Base-by-base conservation (phyloP, 2,113 vertebrate species). In the Lepus timidus region DNA sequence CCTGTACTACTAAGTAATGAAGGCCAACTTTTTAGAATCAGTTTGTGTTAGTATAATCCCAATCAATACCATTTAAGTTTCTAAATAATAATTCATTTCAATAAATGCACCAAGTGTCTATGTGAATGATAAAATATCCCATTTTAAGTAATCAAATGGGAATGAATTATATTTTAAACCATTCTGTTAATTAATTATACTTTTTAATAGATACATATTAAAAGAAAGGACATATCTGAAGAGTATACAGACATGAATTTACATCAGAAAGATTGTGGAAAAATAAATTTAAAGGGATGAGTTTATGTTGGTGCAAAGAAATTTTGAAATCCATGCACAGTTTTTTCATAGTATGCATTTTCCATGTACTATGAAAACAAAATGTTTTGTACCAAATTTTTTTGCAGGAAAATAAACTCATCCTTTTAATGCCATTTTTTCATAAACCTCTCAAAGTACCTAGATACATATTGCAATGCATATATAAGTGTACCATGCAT, bases 81-180 rank as follows among this genome's bases (percentile, higher is more conserved):
- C 64, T 61, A 90, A 82, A 58, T 62, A 65, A 81, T 39, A 75
- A 88, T 58, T 92, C 6, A 61, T 73, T 90, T 94, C 17, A 79
- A 36, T 74, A 88, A 93, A 55, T 70, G 31, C 8, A 65, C 4
- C 36, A 73, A 85, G n/a, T 78, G 8, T 85, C 16, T 80, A 58
- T 73, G 36, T n/a, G 22, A 92, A 67, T 84, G 8, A 23, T 22
- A 67, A 51, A 64, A 88, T 27, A 67, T 58, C 7, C 31, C 16
- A 78, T 27, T 90, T 68, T 29, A 88, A 51, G n/a, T 36, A n/a
- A 68, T 29, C 16, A 62, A 91, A 76, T 81, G 12, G 16, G 44
- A 85, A 36, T 19, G 70, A 61, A 68, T 58, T 70, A 61, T 70
- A 64, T 78, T 85, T 67, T n/a, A 73, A 78, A 58, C 2, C 1